Base-by-base conservation (phyloP, 2,888 invertebrate species). In the Oxystoma pomonae region DNA sequence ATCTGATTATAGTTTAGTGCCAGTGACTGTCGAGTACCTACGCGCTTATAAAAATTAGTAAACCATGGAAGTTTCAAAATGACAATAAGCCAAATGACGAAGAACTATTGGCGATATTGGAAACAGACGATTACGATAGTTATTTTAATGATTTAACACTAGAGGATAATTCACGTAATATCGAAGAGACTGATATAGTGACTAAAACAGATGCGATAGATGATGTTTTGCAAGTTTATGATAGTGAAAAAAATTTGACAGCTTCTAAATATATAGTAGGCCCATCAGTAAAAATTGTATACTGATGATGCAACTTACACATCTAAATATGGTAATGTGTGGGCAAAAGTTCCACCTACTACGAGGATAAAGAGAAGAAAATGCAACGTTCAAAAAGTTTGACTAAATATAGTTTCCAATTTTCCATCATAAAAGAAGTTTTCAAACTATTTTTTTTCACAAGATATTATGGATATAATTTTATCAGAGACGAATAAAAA, bases 201-300 rank as follows among this genome's bases (percentile, higher is more conserved):
- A 35, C 35, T 35, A 12, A 35, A 35, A 35, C 35, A 7, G 35
- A 35, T 35, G 60, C 20, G 19, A 55, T 55, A 61, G 64, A 57
- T 20, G 64, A 64, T 58, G 64, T 64, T 64, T 57, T 64, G 19
- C 59, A 59, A 62, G 62, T 62, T 52, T 52, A 53, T 62, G 49
- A 63, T 61, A 52, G 61, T 1, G 64, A 52, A 61, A 61, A 64
- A 61, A 53, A 64, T 50, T 57, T 52, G 64, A 51, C 64, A 64
- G 59, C 60, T 62, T 62, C 59, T 60, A 49, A 53, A 53, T 35
- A 60, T 55, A 55, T 18, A 60, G 55, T 62, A 35, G 58, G 60
- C 52, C 60, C 20, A 20, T 22, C 63, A 60, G 59, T 55, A 52
- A 55, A 35, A 62, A 22, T 50, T 59, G 59, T 2, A 63, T 63